Evolutionary conservation across 2,797 vertebrate genomes (phyloP), one percentile per base, ranked within the genome.

Genomic region (Lacerta bilineata): DNA sequence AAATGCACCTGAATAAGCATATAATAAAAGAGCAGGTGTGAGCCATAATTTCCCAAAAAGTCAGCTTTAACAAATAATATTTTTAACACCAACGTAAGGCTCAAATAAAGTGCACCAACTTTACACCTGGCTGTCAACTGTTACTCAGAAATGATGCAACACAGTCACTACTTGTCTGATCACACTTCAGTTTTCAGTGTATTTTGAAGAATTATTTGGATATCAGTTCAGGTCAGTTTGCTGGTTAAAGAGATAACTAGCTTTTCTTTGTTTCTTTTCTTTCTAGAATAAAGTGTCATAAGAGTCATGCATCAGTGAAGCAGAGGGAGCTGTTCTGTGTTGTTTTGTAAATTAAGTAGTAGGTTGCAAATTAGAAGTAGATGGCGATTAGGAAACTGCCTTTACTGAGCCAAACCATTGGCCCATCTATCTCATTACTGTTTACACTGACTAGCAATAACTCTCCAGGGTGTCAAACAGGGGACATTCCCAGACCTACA

Each of bases 1-100:
- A 74, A 74, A 79, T 71, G 20, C 50, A 74, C 23, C 46, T 84
- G 75, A 80, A 89, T 78, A 89, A 86, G 79, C 84, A 86, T 82
- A 71, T 71, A 55, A 83, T 83, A 75, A 81, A 87, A 55, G 80
- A 68, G 72, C 43, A 83, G 72, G 74, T 75, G 72, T 39, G 76
- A 75, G 17, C 84, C 17, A 76, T 86, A 85, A 77, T 82, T 86
- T 68, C 36, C 25, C 72, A 18, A 50, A 61, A 82, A 68, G 43
- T 43, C 27, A 72, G 20, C n/a, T 41, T 78, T 55, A 78, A 88
- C 55, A 85, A 76, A 85, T 76, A 76, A 36, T 29, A 43, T 66
- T 43, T 59, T 59, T 39, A 59, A 15, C 36, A 76, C 66, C n/a
- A 76, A 36, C 7, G 55, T 77, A 88, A 88, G 33, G 20, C 11